phyloP scores from a whole-genome alignment of 2,113 vertebrate genomes.

The Balaeniceps rex region DNA sequence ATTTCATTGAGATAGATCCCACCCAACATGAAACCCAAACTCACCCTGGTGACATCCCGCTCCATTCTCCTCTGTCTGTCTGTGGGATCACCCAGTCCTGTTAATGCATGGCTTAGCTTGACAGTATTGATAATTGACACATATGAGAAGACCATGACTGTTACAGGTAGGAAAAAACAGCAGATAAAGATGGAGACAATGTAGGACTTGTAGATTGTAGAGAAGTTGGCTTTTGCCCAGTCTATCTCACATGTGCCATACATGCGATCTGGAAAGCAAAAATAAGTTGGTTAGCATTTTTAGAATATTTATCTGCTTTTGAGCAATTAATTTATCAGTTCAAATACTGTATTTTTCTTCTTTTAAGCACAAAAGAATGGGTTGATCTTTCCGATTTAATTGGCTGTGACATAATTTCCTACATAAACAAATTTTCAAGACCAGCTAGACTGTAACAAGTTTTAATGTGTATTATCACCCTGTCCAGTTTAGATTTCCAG shows the following conservation, averaged over 20 bases:
- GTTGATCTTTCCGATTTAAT: neutral
- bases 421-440: neutral
- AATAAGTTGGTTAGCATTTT: neutral
- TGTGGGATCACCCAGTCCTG: constrained; percentile 73
- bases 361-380: neutral
- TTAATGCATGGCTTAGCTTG: constrained; percentile 80
- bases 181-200: constrained; percentile 84
- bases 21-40: neutral
- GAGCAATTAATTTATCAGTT: neutral
- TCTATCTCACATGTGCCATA: constrained; percentile 86
- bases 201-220: constrained; percentile 85
- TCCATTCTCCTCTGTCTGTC: constrained; percentile 79
- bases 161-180: constrained; percentile 81
- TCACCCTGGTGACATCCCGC: constrained; percentile 78
- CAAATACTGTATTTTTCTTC: neutral
- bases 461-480: neutral
- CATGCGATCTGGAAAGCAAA: constrained; percentile 73
- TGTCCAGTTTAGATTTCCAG: neutral
- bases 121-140: constrained; percentile 84
- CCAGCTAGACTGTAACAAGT: neutral
- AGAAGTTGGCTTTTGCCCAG: constrained; percentile 89
- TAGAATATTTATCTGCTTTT: neutral
- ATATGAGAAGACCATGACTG: constrained; percentile 80
- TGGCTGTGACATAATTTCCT: neutral
- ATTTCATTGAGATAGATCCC: neutral